These are phyloP conservation scores for Phalera bucephala DNA, from an alignment of 2,888 invertebrate species.

Conservation along the genomic window DNA sequence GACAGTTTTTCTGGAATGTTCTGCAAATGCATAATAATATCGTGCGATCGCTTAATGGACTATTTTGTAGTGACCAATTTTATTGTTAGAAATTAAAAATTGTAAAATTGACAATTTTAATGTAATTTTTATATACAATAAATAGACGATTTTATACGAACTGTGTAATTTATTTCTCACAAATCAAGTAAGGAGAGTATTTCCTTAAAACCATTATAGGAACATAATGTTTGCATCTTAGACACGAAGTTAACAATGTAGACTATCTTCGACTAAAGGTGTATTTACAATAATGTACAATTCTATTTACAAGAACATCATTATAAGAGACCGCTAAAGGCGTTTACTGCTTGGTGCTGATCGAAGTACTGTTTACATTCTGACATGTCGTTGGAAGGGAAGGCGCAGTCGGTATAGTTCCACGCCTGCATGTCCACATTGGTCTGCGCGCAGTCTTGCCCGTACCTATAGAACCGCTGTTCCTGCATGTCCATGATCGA, in stretches of 20 bases:
- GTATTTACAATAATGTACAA: conserved; percentile 52
- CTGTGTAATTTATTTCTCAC: conserved; percentile 53
- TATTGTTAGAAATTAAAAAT: conserved; percentile 70
- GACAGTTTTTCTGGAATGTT: conserved; percentile 55
- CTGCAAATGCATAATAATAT: conserved; percentile 68
- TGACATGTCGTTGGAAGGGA: conserved; percentile 49
- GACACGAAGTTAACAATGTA: conserved; percentile 30
- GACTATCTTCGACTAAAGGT: conserved; percentile 13
- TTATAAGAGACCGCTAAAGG: conserved; percentile 67
- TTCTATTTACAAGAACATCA: conserved; percentile 44
- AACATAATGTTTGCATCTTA: conserved; percentile 43
- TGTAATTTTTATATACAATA: conserved; percentile 83
- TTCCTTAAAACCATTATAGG: conserved; percentile 45
- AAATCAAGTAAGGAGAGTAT: conserved; percentile 37
- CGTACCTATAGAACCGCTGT: conserved; percentile 66
- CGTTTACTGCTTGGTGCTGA: conserved; percentile 57
- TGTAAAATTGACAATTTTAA: conserved; percentile 83
- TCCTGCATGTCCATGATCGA: conserved; percentile 61
- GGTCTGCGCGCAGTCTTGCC: conserved; percentile 60
- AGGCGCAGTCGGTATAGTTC: conserved; percentile 69
- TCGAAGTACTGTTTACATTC: conserved; percentile 69
- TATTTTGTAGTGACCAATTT: conserved; percentile 83
- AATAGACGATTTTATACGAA: conserved; percentile 82
- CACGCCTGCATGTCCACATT: conserved; percentile 61
- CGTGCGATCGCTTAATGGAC: conserved; percentile 77